Evolutionary conservation across 1,140 invertebrate species (phyloP), one percentile per base, ranked within the genome.

Genomic region (Harpegnathos saltator): DNA sequence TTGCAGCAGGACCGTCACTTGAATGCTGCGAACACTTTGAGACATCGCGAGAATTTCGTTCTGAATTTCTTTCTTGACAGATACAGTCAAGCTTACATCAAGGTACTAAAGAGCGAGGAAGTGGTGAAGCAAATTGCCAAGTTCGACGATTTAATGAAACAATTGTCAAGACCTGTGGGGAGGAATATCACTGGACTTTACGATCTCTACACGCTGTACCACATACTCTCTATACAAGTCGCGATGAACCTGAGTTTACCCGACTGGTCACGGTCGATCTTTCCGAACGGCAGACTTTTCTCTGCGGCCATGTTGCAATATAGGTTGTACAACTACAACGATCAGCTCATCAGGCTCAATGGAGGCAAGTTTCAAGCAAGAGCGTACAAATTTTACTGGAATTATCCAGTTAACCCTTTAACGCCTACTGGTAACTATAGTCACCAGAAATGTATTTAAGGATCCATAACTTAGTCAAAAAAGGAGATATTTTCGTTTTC

Each of bases 321-420:
- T 0, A 3, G 61, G 0, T 0, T 81, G 11, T 2, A 72, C 33
- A 50, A 22, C 24, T 33, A 81, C 24, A 63, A 63, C 2, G 5
- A 58, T 0, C 0, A 22, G n/a, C 19, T 81, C 15, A 81, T 26
- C 3, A 29, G 11, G 29, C 17, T 44, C 4, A 72, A 72, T 38
- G 77, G 66, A 58, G 77, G 77, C 11, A 72, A 7, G 66, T 66
- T 24, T 54, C 33, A 65, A 54, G 63, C 0, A 17, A 22, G 38
- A 62, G 48, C 4, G 15, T 26, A 73, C 15, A 33, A 33, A n/a
- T 72, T 19, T 29, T 73, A 44, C 19, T n/a, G n/a, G 26, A 75
- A 33, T 22, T 50, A 48, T 75, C 29, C 5, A 33, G 5, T 33
- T 33, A 33, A n/a, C n/a, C n/a, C n/a, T n/a, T n/a, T n/a, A n/a